Base-by-base conservation (phyloP, 2,888 invertebrate species). In the Euzophera pinguis region DNA sequence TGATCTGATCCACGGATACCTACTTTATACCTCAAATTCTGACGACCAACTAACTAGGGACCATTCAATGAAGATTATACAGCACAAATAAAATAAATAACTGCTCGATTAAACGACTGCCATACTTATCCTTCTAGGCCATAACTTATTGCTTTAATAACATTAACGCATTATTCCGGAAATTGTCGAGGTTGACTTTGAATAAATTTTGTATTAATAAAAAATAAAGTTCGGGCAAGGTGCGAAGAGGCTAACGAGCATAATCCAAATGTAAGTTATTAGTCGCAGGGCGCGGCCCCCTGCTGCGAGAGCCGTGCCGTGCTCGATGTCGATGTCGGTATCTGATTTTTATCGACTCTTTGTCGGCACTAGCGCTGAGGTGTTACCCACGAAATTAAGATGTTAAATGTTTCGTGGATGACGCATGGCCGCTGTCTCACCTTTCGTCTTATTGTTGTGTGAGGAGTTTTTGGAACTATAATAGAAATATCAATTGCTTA, bases 231-330 rank as follows among this genome's bases (percentile, higher is more conserved):
- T 80, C 76, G 74, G 74, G 68, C 74, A 87, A 88, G 89, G 88
- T 87, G 89, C 85, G 84, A 88, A 88, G 87, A 86, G 84, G 76
- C 84, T 89, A 88, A 88, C 87, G 88, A 88, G 88, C 79, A 81
- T 88, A 88, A 88, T 88, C 87, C 81, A 75, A 81, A 80, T 84
- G 85, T 89, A 88, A 88, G 84, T 86, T 88, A 87, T 87, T 85
- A 86, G 86, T 74, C 73, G 79, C 69, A 62, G 69, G 73, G 75
- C 61, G 61, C 60, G 76, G 73, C 73, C 79, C 69, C 87, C 83
- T 69, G 86, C 86, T 84, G 89, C 62, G 85, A 17, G 85, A 6
- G 45, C 32, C 78, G 67, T 71, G 70, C 64, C 65, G 55, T 73
- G 71, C 59, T 69, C 64, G 57, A 58, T 58, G 56, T 50, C 67